Evolutionary conservation across 2,797 vertebrate genomes (phyloP), one percentile per base, ranked within the genome.

Genomic region (Centropyge bicolor): DNA sequence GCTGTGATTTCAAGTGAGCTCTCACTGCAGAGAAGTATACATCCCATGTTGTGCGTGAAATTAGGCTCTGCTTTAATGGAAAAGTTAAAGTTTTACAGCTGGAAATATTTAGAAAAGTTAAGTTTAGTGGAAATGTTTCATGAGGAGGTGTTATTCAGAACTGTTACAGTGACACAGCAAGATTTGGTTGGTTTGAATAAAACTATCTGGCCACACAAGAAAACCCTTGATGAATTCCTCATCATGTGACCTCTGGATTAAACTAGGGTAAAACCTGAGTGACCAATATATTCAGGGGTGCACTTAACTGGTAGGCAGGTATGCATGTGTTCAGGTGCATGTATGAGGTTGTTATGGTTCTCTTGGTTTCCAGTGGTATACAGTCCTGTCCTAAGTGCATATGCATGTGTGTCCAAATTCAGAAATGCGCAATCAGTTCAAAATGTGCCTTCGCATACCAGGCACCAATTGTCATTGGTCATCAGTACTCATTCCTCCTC

Each of bases 1-100:
- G 73, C 70, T 73, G 68, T 41, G 66, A 83, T 78, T 40, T 83
- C 11, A 79, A 78, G 62, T 81, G 79, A 49, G 76, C 81, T 48
- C 54, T 73, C 69, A 67, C 7, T 46, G 72, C 17, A 65, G 27
- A 46, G 43, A 55, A 13, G 59, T 61, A 22, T 36, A 19, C 45
- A 56, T 35, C 24, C 62, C 38, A 31, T 22, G 51, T 51, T 49
- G 74, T 17, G 31, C 19, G 20, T 20, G 49, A 70, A 70, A 52
- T 70, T 55, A 66, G 17, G 10, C 22, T 31, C 6, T 14, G 49
- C 17, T 1, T 70, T 80, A 89, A 89, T 78, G 74, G 78, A 82
- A 81, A 89, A 88, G 76, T 84, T 61, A 2, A 6, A 11, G n/a
- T 68, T 75, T 31, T 49, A 45, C 1, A 22, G 35, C 38, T 36